Conservation (phyloP, 2,113 vertebrate species). For the Bostrychus sinensis region DNA sequence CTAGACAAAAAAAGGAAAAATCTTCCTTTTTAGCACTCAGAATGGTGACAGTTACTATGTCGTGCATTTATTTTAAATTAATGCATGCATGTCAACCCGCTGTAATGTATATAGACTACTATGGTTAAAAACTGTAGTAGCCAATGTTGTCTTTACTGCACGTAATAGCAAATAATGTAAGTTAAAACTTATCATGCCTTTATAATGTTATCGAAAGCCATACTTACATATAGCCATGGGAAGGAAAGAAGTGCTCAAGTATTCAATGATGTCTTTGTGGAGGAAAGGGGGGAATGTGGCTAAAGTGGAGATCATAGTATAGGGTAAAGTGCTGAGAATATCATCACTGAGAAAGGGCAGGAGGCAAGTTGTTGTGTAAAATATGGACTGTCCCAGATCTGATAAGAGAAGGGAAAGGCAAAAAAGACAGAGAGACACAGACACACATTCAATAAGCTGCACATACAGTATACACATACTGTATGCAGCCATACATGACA, state of each 20-base stretch:
- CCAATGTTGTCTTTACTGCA: neutral
- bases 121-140: too few relatives aligned
- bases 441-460: conserved; percentile 73
- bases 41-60: neutral
- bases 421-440: conserved; percentile 74
- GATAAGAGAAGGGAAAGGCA: conserved; percentile 68
- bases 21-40: neutral
- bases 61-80: too few relatives aligned
- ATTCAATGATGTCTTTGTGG: conserved; percentile 99
- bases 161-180: neutral
- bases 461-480: conserved; percentile 66
- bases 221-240: conserved; percentile 99
- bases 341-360: conserved; percentile 98
- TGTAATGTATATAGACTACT: too few relatives aligned
- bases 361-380: conserved; percentile 99
- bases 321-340: conserved; percentile 99
- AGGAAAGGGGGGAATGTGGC: conserved; percentile 99
- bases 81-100: neutral
- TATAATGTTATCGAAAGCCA: conserved; percentile 15
- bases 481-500: conserved; percentile 61
- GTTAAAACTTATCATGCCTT: neutral
- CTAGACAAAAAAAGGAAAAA: conserved; percentile 67
- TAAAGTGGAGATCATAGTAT: conserved; percentile 99
- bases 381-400: conserved; percentile 99
- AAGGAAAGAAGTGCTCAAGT: conserved; percentile 98